A percentile compares a stretch with the other conserved stretches of the same genome.
Evolutionary conservation across 2,113 vertebrate species (phyloP).

Genomic region (Suncus etruscus): DNA sequence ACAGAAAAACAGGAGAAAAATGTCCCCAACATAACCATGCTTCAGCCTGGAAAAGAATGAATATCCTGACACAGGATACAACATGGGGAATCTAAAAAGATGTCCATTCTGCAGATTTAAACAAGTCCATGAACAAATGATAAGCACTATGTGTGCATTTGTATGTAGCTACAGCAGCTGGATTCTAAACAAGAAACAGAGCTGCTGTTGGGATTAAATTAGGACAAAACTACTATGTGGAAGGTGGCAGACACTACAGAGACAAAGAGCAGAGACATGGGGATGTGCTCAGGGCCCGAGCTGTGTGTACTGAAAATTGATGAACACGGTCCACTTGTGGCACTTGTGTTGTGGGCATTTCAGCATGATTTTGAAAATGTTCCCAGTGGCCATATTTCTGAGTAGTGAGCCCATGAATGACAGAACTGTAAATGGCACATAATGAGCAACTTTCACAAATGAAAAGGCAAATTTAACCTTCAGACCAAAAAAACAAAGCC

Average conservation of each 20-base stretch:
- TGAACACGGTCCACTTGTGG: too few species aligned
- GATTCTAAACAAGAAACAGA: too few species aligned
- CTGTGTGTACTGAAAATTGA: too few species aligned
- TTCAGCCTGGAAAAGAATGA: background rate
- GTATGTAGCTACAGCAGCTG: too few species aligned
- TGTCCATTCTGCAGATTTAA: too few species aligned
- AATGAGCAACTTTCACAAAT: slow-evolving; percentile 41
- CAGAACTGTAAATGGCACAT: background rate
- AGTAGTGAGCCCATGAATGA: background rate
- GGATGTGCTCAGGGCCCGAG: too few species aligned
- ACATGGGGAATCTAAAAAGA: background rate
- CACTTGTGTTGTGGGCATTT: background rate
- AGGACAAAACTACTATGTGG: too few species aligned
- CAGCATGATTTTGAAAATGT: background rate
- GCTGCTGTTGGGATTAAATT: too few species aligned
- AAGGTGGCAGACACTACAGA: too few species aligned
- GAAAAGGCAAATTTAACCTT: slow-evolving; percentile 25
- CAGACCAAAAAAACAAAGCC: background rate
- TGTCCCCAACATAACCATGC: background rate
- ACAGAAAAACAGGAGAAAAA: background rate
- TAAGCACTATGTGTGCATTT: too few species aligned
- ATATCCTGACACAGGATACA: background rate
- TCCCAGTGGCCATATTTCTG: background rate
- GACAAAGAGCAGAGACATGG: too few species aligned
- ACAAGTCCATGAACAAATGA: too few species aligned